These are phyloP conservation scores for Grus americana DNA, from an alignment of 2,113 vertebrate species.

Conservation along the genomic window DNA sequence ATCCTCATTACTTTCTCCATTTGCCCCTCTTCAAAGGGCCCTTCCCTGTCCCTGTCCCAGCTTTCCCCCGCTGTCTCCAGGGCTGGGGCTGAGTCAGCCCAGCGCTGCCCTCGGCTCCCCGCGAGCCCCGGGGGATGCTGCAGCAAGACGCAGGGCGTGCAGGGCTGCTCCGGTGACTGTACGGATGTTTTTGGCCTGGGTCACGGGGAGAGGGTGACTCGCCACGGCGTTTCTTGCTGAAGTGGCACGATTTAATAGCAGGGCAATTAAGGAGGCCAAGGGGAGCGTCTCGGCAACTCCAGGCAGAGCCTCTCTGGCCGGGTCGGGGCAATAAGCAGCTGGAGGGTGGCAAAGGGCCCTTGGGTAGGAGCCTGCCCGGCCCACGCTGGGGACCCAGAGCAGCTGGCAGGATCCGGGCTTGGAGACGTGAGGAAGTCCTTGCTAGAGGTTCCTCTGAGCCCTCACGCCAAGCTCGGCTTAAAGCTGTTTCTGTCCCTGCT, in stretches of 20 bases:
- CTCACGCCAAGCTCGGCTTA: neutral
- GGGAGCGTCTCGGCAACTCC: neutral
- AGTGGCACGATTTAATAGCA: constrained; percentile 33
- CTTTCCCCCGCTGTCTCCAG: neutral
- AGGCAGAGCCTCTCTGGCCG: neutral
- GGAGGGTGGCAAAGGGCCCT: too few species aligned
- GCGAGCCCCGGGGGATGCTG: neutral
- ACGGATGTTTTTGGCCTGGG: neutral
- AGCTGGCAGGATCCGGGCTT: accelerated
- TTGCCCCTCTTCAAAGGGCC: constrained; percentile 29
- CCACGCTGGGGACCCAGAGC: neutral
- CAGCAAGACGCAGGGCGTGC: neutral
- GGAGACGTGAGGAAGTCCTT: neutral
- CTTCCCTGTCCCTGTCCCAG: neutral
- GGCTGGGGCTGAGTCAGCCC: neutral
- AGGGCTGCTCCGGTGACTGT: neutral
- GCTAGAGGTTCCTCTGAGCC: neutral
- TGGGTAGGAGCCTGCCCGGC: neutral
- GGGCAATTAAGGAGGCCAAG: neutral
- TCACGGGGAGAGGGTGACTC: neutral
- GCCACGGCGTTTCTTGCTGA: neutral
- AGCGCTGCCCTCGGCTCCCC: neutral
- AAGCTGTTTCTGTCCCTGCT: neutral
- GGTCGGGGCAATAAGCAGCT: neutral
- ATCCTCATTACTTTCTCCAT: constrained; percentile 42